Base-by-base conservation (phyloP, 2,113 vertebrate species). In the Progne subis region DNA sequence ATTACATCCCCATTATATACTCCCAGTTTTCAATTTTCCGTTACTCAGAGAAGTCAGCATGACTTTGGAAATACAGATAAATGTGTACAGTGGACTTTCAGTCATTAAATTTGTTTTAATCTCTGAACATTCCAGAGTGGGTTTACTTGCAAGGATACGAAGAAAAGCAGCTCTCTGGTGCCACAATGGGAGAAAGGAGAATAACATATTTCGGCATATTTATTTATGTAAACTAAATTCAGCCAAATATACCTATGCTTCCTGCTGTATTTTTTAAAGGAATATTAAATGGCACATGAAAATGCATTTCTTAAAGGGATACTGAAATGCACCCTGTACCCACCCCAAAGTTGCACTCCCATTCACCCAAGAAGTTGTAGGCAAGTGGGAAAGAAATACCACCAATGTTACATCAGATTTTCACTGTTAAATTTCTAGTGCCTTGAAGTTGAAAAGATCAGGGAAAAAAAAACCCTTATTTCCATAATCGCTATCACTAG, bases 91-190 rank as follows among this genome's bases (percentile, higher is more conserved):
- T 65, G 23, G 23, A 49, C 55, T 82, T 90, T 18, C 32, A 72
- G 46, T 65, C 29, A 41, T 46, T 53, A 53, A 16, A 53, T 29
- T 55, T 68, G 8, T 41, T 90, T 87, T 46, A 37, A 17, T 61
- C 15, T 44, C 34, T 57, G 8, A 69, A 9, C 28, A 47, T 84
- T 82, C 28, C 61, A 41, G 44, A 79, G 7, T 24, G 60, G 37
- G 31, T 37, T 84, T 37, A 41, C 24, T 86, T 80, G 55, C 3
- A 87, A 68, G 25, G 37, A 13, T 37, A 29, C 53, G 79, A 55
- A 46, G 9, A 52, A 70, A 79, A 61, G 47, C 11, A 90, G 50
- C 63, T 82, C 55, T 95, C 79, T 94, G 41, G 59, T 90, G 70
- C 82, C 75, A 59, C 70, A 53, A 1, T 65, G 43, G 63, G 50